phyloP scores from a whole-genome alignment of 2,797 vertebrate genomes.

The Threskiornis aethiopicus region DNA sequence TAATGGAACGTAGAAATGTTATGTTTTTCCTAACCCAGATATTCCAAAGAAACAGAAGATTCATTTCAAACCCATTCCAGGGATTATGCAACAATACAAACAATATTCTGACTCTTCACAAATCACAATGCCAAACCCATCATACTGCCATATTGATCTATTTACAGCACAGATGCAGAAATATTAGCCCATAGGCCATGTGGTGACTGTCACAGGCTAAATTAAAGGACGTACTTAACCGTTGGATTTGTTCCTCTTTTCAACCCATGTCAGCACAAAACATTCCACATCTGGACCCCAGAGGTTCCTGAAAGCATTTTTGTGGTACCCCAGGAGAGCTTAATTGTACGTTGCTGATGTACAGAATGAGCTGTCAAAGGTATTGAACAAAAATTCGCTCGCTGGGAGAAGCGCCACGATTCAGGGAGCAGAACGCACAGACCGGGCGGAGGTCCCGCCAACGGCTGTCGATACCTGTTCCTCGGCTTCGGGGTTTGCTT shows the following conservation, averaged over 20 bases:
- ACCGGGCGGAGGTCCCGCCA: neutral
- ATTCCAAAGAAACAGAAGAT: neutral
- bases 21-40: neutral
- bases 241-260: neutral
- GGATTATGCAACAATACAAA: neutral
- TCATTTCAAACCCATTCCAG: neutral
- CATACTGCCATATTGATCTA: neutral
- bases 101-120: neutral
- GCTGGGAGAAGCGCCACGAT: neutral
- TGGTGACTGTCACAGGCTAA: slow-evolving; percentile 39
- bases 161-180: slow-evolving; percentile 6
- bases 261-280: slow-evolving; percentile 31
- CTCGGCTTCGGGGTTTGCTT: neutral
- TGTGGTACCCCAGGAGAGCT: slow-evolving; percentile 40
- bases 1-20: neutral
- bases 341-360: neutral
- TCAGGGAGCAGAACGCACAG: neutral
- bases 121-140: neutral
- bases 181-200: slow-evolving; percentile 26
- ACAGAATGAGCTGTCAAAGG: slow-evolving; percentile 14
- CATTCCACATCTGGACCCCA: slow-evolving; percentile 58
- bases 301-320: slow-evolving; percentile 45
- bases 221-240: slow-evolving; percentile 10
- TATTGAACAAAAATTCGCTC: neutral
- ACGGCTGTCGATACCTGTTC: fast-evolving